Conservation (phyloP, 2,888 invertebrate genomes). For the Spisula solida region DNA sequence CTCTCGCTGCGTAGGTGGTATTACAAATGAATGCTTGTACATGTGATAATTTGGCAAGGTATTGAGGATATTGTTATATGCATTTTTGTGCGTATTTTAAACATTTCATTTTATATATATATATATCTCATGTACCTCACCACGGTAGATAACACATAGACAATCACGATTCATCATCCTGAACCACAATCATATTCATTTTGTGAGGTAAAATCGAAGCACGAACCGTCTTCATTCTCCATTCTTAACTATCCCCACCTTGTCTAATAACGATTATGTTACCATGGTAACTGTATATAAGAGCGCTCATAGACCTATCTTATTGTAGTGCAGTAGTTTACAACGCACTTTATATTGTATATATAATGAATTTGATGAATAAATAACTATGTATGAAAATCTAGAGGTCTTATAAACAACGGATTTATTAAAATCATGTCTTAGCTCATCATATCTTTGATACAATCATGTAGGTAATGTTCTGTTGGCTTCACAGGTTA, state of each 20-base stretch:
- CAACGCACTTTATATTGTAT: not conserved
- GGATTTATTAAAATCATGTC: not conserved
- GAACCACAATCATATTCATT: slow-evolving; percentile 11
- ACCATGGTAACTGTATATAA: slow-evolving; percentile 56
- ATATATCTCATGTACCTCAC: not conserved
- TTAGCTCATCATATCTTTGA: no score
- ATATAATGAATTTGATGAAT: slow-evolving; percentile 14
- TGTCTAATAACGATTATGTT: slow-evolving; percentile 30
- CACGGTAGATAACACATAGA: not conserved
- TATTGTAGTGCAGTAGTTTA: slow-evolving; percentile 52
- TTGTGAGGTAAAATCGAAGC: slow-evolving; percentile 11
- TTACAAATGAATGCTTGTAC: no score
- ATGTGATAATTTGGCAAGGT: no score
- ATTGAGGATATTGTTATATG: no score
- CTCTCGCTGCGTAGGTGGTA: no score
- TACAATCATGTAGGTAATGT: no score
- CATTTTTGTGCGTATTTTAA: not conserved
- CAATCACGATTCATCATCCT: not conserved
- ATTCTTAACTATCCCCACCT: slow-evolving; percentile 21
- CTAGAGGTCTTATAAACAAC: not conserved
- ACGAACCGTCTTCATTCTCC: not conserved
- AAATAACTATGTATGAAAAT: slow-evolving; percentile 9
- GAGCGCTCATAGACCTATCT: slow-evolving; percentile 43
- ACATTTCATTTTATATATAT: not conserved
- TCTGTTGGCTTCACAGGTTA: no score